Evolutionary conservation across 2,113 vertebrate genomes (phyloP).

Genomic region (Callipepla squamata): DNA sequence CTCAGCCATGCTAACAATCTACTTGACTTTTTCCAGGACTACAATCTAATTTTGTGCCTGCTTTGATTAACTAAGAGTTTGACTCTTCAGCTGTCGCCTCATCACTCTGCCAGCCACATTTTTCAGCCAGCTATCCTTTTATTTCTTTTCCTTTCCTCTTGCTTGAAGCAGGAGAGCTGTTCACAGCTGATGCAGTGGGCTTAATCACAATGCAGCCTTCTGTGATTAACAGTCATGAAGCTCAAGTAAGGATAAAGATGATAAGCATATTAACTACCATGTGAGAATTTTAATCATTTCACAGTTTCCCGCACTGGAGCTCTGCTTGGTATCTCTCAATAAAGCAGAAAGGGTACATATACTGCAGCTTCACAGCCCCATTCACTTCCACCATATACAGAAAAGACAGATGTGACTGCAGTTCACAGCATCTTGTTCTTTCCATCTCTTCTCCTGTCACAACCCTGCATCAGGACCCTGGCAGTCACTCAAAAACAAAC

Average conservation of each 20-base stretch:
- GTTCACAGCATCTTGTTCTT: neutral
- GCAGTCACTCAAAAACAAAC: neutral
- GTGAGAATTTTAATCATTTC: neutral
- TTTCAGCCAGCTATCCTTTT: neutral
- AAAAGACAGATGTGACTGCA: neutral
- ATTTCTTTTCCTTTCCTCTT: neutral
- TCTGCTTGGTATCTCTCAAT: neutral
- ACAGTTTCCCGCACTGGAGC: neutral
- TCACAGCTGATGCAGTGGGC: neutral
- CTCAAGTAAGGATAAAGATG: neutral
- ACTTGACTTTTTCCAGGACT: conserved; percentile 1
- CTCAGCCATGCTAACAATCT: neutral
- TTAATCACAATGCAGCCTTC: neutral
- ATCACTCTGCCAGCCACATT: neutral
- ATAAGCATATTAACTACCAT: neutral
- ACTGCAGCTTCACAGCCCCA: neutral
- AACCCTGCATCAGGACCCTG: neutral
- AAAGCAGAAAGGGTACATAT: neutral
- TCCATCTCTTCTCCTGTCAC: neutral
- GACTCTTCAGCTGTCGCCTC: neutral
- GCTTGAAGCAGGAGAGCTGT: neutral
- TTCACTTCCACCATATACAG: neutral
- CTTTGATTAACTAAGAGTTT: neutral
- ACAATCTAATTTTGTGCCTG: neutral
- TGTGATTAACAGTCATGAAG: conserved; percentile 1